phyloP scores from a whole-genome alignment of 2,888 invertebrate genomes.

The Amphipyra tragopoginis region DNA sequence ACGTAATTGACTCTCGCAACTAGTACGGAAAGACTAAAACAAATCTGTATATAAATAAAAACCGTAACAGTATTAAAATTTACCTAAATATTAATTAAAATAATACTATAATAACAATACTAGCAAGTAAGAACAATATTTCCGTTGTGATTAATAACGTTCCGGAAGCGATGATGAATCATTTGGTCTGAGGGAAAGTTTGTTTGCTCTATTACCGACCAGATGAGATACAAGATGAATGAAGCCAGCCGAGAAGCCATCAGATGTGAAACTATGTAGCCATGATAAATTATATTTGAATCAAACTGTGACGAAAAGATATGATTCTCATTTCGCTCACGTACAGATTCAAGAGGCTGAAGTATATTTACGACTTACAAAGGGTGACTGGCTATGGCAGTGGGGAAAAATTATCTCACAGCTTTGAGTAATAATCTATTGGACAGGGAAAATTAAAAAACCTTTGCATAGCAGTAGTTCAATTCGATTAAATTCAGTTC shows the following conservation, averaged over 20 bases:
- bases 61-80: no score
- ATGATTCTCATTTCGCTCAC: constrained; percentile 55
- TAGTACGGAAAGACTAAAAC: no score
- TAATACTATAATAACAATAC: no score
- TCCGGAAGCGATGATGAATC: constrained; percentile 28
- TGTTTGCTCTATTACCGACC: constrained; percentile 42
- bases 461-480: constrained; percentile 1
- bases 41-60: no score
- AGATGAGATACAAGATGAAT: constrained; percentile 44
- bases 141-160: constrained; percentile 16
- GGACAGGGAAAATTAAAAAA: constrained; percentile 28
- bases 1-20: no score
- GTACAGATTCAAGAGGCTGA: constrained; percentile 48
- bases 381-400: constrained; percentile 31
- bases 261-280: constrained; percentile 27
- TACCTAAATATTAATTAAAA: no score
- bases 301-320: constrained; percentile 47
- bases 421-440: constrained; percentile 37
- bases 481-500: not conserved
- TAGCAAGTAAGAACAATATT: constrained; percentile 2
- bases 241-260: constrained; percentile 20
- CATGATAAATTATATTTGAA: constrained; percentile 49
- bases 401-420: constrained; percentile 31
- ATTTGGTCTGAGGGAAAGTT: constrained; percentile 32
- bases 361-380: constrained; percentile 52